Percentiles rank a stretch among this genome's conserved stretches.
These are phyloP conservation scores for Dermolepida albohirtum DNA, from an alignment of 2,888 invertebrate genomes.

Conservation along the genomic window DNA sequence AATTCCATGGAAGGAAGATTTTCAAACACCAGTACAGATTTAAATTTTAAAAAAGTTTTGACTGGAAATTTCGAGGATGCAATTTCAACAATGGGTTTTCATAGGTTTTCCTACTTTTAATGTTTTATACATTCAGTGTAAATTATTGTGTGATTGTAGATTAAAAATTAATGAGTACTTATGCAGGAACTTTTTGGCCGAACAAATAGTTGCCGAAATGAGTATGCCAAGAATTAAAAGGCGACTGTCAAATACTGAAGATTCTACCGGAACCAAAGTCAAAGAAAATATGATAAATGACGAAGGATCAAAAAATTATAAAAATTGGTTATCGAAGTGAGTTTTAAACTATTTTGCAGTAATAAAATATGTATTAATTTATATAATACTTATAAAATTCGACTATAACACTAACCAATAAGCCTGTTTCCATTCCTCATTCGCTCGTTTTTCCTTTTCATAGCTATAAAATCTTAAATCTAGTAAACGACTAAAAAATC, in stretches of 20 bases:
- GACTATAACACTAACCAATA: too few species aligned
- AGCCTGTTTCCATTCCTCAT: too few species aligned
- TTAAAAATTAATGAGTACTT: conserved; percentile 84
- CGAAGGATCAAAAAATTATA: conserved; percentile 78
- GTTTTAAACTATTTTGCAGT: too few species aligned
- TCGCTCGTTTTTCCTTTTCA: too few species aligned
- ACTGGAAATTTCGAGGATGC: conserved; percentile 75
- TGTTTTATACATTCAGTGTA: too few species aligned
- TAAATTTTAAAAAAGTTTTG: conserved; percentile 30
- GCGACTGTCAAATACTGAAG: conserved; percentile 50
- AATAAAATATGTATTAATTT: too few species aligned
- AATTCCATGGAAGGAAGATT: conserved; percentile 54
- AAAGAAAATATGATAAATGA: conserved; percentile 70
- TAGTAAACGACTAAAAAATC: too few species aligned
- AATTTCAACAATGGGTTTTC: conserved; percentile 74
- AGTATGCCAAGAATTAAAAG: conserved; percentile 64
- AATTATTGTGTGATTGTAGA: conserved; percentile 60
- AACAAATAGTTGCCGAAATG: conserved; percentile 78
- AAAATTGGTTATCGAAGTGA: conserved; percentile 81
- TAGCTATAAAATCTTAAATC: too few species aligned
- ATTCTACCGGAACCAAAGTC: conserved; percentile 10
- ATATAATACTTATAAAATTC: too few species aligned
- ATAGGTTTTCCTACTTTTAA: conserved; percentile 68
- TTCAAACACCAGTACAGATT: conserved; percentile 1
- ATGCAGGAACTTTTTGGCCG: conserved; percentile 79